phyloP scores from a whole-genome alignment of 2,888 invertebrate genomes.

The Parelbella ahira region DNA sequence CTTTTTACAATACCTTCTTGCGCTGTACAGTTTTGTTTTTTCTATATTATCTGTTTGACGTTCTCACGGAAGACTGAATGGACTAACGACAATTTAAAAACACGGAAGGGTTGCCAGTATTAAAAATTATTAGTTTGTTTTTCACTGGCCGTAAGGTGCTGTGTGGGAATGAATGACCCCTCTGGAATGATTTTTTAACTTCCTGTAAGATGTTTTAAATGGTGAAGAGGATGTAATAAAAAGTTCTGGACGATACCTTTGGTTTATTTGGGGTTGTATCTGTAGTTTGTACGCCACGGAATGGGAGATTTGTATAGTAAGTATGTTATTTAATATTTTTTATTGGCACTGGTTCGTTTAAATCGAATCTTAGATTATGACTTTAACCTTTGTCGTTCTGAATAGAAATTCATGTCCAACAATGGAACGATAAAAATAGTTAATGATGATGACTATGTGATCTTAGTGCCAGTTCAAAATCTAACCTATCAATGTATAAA shows the following conservation, averaged over 20 bases:
- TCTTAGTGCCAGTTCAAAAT: no score
- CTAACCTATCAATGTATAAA: no score
- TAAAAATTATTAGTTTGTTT: constrained; percentile 73
- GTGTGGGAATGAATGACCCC: constrained; percentile 77
- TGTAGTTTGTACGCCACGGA: constrained; percentile 7
- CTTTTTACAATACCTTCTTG: constrained; percentile 55
- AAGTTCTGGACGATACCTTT: constrained; percentile 59
- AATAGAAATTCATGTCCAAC: no score
- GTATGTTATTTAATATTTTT: no score
- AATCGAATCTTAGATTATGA: no score
- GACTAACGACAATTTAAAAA: constrained; percentile 58
- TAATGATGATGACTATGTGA: no score
- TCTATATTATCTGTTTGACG: constrained; percentile 59
- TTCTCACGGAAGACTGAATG: constrained; percentile 78
- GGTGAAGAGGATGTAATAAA: constrained; percentile 63
- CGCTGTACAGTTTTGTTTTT: constrained; percentile 49
- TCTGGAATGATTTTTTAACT: constrained; percentile 58
- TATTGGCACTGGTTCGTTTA: no score
- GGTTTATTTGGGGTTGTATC: constrained; percentile 37
- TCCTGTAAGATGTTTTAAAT: constrained; percentile 72
- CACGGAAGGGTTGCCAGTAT: constrained; percentile 74
- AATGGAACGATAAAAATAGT: no score
- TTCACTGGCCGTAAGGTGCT: constrained; percentile 64
- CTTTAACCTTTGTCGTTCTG: no score
- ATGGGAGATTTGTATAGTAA: no score